phyloP scores from a whole-genome alignment of 2,113 vertebrate genomes.

The Asarcornis scutulata region DNA sequence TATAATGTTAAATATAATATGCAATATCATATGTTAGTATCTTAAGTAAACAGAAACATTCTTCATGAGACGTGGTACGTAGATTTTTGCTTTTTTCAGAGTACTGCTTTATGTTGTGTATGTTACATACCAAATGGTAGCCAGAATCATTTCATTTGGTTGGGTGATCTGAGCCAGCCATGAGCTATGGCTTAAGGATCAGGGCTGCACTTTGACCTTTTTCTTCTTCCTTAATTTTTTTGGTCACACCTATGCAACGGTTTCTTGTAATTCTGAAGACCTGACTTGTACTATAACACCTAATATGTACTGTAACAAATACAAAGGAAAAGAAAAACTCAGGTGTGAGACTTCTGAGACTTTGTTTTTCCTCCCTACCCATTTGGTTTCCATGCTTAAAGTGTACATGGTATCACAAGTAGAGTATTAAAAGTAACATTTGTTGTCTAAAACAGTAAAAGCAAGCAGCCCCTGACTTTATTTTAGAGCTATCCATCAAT shows the following conservation, averaged over 20 bases:
- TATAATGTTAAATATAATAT: background rate
- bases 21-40: rapidly evolving
- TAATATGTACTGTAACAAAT: no score
- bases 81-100: background rate
- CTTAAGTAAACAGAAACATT: background rate
- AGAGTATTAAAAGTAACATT: background rate
- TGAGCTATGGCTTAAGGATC: rapidly evolving
- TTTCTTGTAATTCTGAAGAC: background rate
- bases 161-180: background rate
- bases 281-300: background rate
- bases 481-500: background rate
- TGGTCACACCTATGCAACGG: background rate
- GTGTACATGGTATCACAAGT: background rate
- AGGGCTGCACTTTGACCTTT: background rate
- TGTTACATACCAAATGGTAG: background rate
- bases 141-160: background rate
- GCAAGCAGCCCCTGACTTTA: background rate
- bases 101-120: background rate
- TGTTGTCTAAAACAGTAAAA: background rate
- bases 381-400: background rate
- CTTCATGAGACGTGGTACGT: background rate
- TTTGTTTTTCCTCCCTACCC: background rate
- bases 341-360: background rate
- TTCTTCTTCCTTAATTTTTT: background rate
- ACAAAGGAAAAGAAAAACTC: background rate